phyloP scores from a whole-genome alignment of 2,797 vertebrate species.

The Clarias fuscus region DNA sequence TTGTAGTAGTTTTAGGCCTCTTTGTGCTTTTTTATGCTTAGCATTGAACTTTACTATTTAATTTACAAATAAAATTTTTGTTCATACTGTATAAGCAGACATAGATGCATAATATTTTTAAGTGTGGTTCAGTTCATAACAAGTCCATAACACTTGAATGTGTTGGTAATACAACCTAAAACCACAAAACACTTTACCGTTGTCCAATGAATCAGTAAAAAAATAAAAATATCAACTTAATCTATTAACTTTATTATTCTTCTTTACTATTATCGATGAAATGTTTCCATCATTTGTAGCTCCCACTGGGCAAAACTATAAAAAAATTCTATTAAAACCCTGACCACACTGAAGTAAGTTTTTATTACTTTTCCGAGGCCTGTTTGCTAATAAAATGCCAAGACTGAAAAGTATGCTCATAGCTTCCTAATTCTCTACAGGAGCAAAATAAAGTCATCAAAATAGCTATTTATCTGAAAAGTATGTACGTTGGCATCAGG shows the following conservation, averaged over 20 bases:
- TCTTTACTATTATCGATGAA: background rate
- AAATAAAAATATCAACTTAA: background rate
- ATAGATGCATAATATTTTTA: too few relatives aligned
- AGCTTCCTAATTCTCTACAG: background rate
- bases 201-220: background rate
- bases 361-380: background rate
- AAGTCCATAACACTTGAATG: too few relatives aligned
- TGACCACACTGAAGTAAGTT: background rate
- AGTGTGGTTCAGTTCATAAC: too few relatives aligned
- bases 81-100: too few relatives aligned
- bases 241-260: background rate
- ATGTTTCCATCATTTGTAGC: background rate
- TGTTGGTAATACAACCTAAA: background rate
- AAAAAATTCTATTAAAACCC: background rate
- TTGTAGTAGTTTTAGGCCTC: too few relatives aligned
- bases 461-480: conserved; percentile 41
- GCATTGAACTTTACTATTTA: too few relatives aligned
- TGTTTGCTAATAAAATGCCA: conserved; percentile 3
- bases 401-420: conserved; percentile 23
- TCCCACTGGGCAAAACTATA: background rate
- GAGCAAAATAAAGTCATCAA: conserved; percentile 35
- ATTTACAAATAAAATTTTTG: too few relatives aligned
- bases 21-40: too few relatives aligned
- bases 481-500: background rate
- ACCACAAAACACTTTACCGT: too few relatives aligned